Percentiles rank a stretch among this genome's conserved stretches.
These are phyloP conservation scores for Lycorma delicatula DNA, from an alignment of 1,140 invertebrate species.

Conservation along the genomic window DNA sequence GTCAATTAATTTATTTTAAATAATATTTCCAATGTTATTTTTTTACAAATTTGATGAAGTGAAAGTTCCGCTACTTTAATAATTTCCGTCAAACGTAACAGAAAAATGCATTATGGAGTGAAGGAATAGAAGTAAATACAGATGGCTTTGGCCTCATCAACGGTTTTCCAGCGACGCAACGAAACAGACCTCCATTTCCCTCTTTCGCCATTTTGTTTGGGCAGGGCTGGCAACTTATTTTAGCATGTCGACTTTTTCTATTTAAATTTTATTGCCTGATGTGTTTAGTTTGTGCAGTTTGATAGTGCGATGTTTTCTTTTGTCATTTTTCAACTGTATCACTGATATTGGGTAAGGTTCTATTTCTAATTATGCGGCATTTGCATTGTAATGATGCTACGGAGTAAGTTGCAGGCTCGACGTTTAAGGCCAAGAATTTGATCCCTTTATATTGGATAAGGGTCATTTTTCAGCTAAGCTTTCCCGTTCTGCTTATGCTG, in stretches of 20 bases:
- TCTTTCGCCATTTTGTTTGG: constrained; percentile 19
- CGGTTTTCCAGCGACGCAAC: constrained; percentile 3
- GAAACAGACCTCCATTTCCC: constrained; percentile 3
- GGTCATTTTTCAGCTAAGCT: constrained; percentile 2
- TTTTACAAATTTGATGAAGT: no score
- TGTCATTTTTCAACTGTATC: neutral
- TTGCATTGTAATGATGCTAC: neutral
- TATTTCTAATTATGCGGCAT: neutral
- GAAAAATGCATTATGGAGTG: no score
- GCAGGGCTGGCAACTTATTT: constrained; percentile 21
- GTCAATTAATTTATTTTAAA: no score
- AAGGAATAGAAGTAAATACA: neutral
- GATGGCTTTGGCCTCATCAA: neutral
- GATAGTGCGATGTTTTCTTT: no score
- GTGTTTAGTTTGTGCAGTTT: neutral
- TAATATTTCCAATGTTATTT: no score
- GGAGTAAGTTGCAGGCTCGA: neutral
- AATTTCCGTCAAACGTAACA: no score
- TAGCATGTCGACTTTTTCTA: constrained; percentile 13
- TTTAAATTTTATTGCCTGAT: neutral
- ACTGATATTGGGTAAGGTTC: constrained; percentile 1
- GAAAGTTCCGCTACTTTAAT: no score
- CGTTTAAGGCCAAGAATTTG: neutral
- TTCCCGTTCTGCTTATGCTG: neutral
- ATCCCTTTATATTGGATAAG: neutral